Evolutionary conservation across 2,888 invertebrate species (phyloP).

Genomic region (Ariolimax columbianus): DNA sequence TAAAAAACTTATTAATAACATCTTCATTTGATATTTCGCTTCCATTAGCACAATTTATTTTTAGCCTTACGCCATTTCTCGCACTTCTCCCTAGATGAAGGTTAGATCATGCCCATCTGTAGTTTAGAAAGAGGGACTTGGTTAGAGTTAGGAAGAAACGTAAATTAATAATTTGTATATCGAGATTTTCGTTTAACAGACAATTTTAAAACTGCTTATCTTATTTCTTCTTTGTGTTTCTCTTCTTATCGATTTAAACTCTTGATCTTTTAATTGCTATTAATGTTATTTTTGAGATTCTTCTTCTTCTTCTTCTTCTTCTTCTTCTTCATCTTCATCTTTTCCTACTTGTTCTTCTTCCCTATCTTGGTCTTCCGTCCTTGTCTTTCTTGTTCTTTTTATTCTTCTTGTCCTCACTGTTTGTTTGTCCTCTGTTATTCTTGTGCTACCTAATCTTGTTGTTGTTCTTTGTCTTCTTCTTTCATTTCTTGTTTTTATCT

Average conservation of each 20-base stretch:
- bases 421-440: not conserved
- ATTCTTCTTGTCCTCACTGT: not conserved
- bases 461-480: no score
- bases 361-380: not conserved
- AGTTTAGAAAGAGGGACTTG: not conserved
- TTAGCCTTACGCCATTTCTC: not conserved
- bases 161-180: not conserved
- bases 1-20: not conserved
- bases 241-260: no score
- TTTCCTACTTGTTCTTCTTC: not conserved
- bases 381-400: not conserved
- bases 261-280: no score
- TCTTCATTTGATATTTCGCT: not conserved
- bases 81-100: no score
- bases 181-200: no score
- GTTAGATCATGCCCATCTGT: no score
- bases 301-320: no score
- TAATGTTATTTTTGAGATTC: no score
- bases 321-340: no score
- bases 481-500: no score
- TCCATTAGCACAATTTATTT: not conserved
- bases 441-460: not conserved
- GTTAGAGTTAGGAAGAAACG: not conserved
- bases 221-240: no score
- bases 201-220: no score